These are phyloP conservation scores for Iphiclides podalirius DNA, from an alignment of 2,888 invertebrate species.

Conservation along the genomic window DNA sequence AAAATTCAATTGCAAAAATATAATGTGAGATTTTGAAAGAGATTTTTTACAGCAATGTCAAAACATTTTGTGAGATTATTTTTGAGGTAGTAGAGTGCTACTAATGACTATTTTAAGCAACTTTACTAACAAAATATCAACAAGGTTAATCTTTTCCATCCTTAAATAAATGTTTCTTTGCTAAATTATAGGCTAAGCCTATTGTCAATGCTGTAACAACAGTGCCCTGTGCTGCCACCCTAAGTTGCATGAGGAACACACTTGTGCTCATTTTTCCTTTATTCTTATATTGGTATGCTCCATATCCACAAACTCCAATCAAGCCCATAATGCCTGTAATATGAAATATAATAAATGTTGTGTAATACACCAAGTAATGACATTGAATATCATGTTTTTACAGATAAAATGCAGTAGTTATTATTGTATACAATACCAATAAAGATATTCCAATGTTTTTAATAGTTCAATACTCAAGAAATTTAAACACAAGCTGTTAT, in stretches of 20 bases:
- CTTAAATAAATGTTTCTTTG: constrained; percentile 72
- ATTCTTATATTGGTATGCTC: constrained; percentile 86
- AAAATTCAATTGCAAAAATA: constrained; percentile 13
- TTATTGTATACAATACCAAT: too few relatives aligned
- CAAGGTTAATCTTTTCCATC: constrained; percentile 43
- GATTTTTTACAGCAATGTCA: constrained; percentile 16
- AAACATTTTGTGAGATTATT: constrained; percentile 18
- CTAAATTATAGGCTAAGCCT: constrained; percentile 86
- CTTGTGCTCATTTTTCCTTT: constrained; percentile 89
- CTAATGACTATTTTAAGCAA: constrained; percentile 17
- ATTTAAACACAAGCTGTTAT: too few relatives aligned
- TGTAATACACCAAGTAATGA: too few relatives aligned
- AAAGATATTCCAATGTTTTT: too few relatives aligned
- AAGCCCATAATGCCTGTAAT: constrained; percentile 85
- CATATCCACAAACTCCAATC: constrained; percentile 83
- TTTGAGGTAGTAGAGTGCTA: constrained; percentile 17
- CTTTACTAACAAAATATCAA: constrained; percentile 14
- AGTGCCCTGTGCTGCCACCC: constrained; percentile 92
- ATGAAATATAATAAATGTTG: too few relatives aligned
- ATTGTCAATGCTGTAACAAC: constrained; percentile 87
- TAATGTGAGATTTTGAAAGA: constrained; percentile 21
- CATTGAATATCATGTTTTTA: too few relatives aligned
- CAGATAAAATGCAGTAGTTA: too few relatives aligned
- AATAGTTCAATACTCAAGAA: too few relatives aligned
- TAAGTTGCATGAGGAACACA: constrained; percentile 90